Evolutionary conservation across 2,797 vertebrate genomes (phyloP), one percentile per base, ranked within the genome.

Genomic region (Apogon talboti): DNA sequence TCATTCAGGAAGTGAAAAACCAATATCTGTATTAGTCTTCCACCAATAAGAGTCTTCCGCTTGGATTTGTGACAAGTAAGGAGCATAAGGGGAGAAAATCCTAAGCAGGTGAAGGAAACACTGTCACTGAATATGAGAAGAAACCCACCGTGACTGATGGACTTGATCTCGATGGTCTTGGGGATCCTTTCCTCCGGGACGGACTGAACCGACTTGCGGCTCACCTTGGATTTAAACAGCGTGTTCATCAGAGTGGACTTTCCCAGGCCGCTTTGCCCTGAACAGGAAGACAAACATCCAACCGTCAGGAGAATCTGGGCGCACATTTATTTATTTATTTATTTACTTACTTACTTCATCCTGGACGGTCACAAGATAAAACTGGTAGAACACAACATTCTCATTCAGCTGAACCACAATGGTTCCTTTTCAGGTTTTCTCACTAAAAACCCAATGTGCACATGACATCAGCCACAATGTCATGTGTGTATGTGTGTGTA

Each of bases 231-330:
- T 81, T 99, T 99, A 91, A 99, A 99, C 85, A 99, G 94, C 0
- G 98, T 99, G 92, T 99, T 99, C 95, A 99, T 96, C 88, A 99
- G 91, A 1, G 98, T 99, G 46, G 98, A 98, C 87, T 99, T 99
- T 18, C 98, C 98, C 72, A 99, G 87, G 69, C 98, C 97, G 0
- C 97, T 99, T 92, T 98, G 97, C 83, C 98, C 97, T 99, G 85
- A 50, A n/a, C 18, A 61, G 5, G 8, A 37, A 75, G 47, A 77
- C 2, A 76, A 48, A 66, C n/a, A 70, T 19, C 61, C 50, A 37
- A 37, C 7, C 63, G 38, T 74, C 45, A 56, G 15, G 71, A 68
- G 47, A 68, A 30, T 46, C 15, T n/a, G 14, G 8, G 11, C 52
- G 61, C 24, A 48, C 28, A 28, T 28, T 5, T 28, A 28, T 28